phyloP scores from a whole-genome alignment of 2,113 vertebrate genomes.

The Sebastes fasciatus region DNA sequence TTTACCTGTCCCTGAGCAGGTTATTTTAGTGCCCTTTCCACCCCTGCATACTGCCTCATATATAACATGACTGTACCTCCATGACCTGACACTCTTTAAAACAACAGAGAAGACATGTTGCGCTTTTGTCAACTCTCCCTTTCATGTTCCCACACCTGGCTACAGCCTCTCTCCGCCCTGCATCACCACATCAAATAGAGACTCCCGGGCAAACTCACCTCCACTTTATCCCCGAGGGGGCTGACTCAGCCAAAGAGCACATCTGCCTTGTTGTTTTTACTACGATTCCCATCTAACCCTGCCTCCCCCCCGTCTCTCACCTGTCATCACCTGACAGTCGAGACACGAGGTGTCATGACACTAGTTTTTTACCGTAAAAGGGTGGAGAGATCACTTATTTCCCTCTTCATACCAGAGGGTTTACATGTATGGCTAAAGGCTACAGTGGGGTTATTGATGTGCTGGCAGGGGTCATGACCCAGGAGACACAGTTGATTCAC shows the following conservation, averaged over 20 bases:
- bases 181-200: conserved; percentile 78
- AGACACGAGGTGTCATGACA: conserved; percentile 56
- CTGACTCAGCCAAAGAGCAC: conserved; percentile 79
- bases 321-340: conserved; percentile 73
- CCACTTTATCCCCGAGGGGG: conserved; percentile 56
- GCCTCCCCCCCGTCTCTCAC: conserved; percentile 63
- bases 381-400: conserved; percentile 41
- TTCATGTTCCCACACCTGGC: conserved; percentile 83
- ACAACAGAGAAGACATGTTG: conserved; percentile 27
- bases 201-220: conserved; percentile 63
- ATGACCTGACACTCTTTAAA: conserved; percentile 23
- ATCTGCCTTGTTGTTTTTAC: conserved; percentile 77
- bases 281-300: conserved; percentile 79
- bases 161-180: conserved; percentile 49
- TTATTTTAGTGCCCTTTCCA: conserved; percentile 17
- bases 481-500: conserved; percentile 31
- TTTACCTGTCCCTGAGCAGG: not conserved
- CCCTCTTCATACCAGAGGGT: conserved; percentile 41
- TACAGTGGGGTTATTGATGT: conserved; percentile 55
- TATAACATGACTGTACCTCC: conserved; percentile 31
- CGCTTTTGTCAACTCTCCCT: conserved; percentile 74
- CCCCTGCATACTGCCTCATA: conserved; percentile 7
- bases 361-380: conserved; percentile 72
- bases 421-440: conserved; percentile 33
- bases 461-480: conserved; percentile 55